Evolutionary conservation across 2,113 vertebrate species (phyloP).

Genomic region (Siniperca knerii): DNA sequence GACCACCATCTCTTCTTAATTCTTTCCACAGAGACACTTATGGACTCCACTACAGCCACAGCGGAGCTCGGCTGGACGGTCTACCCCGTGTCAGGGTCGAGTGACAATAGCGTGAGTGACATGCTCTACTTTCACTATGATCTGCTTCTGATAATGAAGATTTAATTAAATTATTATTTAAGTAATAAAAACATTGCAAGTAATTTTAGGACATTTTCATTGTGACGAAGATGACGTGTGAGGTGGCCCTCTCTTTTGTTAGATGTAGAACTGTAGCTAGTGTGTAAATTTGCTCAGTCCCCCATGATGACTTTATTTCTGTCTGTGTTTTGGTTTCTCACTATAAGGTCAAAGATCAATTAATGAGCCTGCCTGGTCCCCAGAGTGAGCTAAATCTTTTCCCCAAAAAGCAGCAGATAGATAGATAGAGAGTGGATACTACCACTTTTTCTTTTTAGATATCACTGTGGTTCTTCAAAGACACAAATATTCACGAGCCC

Average conservation of each 20-base stretch:
- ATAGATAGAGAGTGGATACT: background rate
- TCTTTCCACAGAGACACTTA: conserved; percentile 90
- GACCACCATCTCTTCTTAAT: conserved; percentile 47
- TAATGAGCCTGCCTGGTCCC: conserved; percentile 24
- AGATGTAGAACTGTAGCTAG: conserved; percentile 32
- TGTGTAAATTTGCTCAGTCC: conserved; percentile 52
- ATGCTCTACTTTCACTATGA: background rate
- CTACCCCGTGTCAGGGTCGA: conserved; percentile 93
- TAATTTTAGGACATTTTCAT: background rate
- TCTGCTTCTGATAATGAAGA: background rate
- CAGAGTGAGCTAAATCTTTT: background rate
- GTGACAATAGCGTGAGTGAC: conserved; percentile 87
- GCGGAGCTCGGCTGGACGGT: conserved; percentile 98
- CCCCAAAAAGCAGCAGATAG: background rate
- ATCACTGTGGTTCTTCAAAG: background rate
- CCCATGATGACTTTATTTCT: conserved; percentile 45
- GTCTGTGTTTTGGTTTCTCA: conserved; percentile 73
- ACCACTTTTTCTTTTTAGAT: background rate
- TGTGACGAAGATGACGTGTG: conserved; percentile 9
- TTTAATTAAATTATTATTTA: conserved; percentile 18
- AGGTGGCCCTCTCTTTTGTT: background rate
- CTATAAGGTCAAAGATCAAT: conserved; percentile 71
- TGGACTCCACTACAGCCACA: conserved; percentile 98
- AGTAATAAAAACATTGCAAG: background rate
- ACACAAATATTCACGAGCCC: background rate